A percentile compares a stretch with the other conserved stretches of the same genome.
These are phyloP conservation scores for Paramisgurnus dabryanus DNA, from an alignment of 2,113 vertebrate species.

Conservation along the genomic window DNA sequence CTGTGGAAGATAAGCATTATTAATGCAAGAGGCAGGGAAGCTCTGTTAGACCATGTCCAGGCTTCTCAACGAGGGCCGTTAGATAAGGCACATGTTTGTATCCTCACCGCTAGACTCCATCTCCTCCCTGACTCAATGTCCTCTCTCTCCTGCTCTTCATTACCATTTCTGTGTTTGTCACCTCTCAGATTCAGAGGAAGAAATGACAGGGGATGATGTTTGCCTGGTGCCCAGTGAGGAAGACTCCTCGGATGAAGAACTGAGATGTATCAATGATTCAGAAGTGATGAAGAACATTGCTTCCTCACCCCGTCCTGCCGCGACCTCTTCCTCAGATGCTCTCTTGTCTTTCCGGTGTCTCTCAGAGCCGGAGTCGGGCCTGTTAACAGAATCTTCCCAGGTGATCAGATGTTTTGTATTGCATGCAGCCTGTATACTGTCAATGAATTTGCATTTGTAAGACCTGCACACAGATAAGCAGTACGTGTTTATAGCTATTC, in stretches of 20 bases:
- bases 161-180: slow-evolving; percentile 20
- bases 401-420: slow-evolving; percentile 55
- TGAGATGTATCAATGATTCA: slow-evolving; percentile 33
- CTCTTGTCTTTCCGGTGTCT: not conserved
- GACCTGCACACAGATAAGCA: no score
- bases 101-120: not conserved
- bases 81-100: slow-evolving; percentile 29
- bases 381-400: slow-evolving; percentile 54
- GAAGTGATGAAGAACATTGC: slow-evolving; percentile 38
- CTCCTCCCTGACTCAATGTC: not conserved
- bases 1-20: slow-evolving; percentile 50
- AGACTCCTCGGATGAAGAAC: slow-evolving; percentile 64
- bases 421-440: no score
- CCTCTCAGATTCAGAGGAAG: slow-evolving; percentile 60
- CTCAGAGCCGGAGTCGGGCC: slow-evolving; percentile 45
- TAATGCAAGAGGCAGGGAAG: slow-evolving; percentile 50
- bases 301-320: slow-evolving; percentile 38
- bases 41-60: slow-evolving; percentile 8
- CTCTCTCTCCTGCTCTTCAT: not conserved
- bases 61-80: slow-evolving; percentile 11
- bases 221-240: slow-evolving; percentile 51
- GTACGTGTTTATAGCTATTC: no score
- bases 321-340: not conserved
- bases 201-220: slow-evolving; percentile 64
- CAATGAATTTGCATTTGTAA: no score